These are phyloP conservation scores for Temnothorax curvispinosus DNA, from an alignment of 1,140 invertebrate species.

Conservation along the genomic window DNA sequence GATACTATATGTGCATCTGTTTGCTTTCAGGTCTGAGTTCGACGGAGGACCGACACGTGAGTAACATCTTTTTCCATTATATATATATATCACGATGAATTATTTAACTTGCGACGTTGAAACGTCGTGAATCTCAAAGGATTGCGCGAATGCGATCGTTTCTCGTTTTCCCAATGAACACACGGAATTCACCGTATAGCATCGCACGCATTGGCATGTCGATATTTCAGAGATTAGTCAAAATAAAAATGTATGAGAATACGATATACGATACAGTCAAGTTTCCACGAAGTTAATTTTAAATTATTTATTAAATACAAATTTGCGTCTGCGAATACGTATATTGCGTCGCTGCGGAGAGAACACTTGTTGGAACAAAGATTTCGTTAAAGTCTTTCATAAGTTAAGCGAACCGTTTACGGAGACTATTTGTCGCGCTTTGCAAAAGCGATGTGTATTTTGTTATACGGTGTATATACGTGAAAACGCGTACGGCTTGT, in stretches of 20 bases:
- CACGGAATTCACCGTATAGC: not conserved
- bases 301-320: not conserved
- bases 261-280: not conserved
- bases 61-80: conserved; percentile 77
- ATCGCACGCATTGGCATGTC: not conserved
- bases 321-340: not conserved
- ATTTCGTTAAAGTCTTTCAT: not conserved
- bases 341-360: not conserved
- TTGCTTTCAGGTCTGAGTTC: conserved; percentile 89
- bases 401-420: conserved; percentile 21
- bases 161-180: not conserved
- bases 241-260: not conserved
- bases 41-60: conserved; percentile 90
- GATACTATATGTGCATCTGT: conserved; percentile 60
- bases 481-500: conserved; percentile 42
- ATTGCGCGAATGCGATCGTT: not conserved
- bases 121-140: not conserved
- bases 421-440: not conserved
- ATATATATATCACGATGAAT: no score
- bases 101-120: not conserved
- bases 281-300: not conserved
- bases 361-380: not conserved
- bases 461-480: conserved; percentile 15
- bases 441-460: conserved; percentile 33
- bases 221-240: not conserved